Percentiles rank a stretch among this genome's conserved stretches.
Evolutionary conservation across 2,888 invertebrate genomes (phyloP).

Genomic region (Cyaniris semiargus): DNA sequence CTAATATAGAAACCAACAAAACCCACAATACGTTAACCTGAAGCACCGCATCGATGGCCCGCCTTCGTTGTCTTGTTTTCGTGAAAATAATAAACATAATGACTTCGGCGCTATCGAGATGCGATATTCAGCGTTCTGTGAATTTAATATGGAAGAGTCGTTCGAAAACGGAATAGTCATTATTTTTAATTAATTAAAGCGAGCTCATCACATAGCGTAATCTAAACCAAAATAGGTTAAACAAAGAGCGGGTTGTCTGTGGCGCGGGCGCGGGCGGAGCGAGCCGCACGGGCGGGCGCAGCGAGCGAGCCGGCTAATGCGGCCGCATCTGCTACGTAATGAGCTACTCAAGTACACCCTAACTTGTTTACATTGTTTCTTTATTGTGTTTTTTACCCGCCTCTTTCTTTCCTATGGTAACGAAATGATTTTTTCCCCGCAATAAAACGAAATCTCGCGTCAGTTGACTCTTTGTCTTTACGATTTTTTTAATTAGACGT

Average conservation of each 20-base stretch:
- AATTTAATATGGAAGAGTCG: conserved; percentile 35
- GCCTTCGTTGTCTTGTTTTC: conserved; percentile 37
- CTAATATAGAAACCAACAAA: conserved; percentile 48
- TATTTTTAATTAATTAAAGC: conserved; percentile 64
- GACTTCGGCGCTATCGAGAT: background rate
- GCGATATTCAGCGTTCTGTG: conserved; percentile 32
- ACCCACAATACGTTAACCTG: conserved; percentile 43
- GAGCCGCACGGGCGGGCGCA: conserved; percentile 46
- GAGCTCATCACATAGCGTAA: conserved; percentile 66
- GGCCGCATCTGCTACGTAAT: conserved; percentile 73
- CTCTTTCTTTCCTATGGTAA: conserved; percentile 70
- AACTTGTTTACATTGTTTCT: conserved; percentile 81
- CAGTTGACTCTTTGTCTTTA: conserved; percentile 55
- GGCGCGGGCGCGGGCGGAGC: conserved; percentile 45
- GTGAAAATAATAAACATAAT: conserved; percentile 27
- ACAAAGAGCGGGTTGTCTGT: conserved; percentile 58
- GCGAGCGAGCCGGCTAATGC: conserved; percentile 68
- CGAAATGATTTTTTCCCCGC: conserved; percentile 68
- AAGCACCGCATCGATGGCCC: conserved; percentile 40
- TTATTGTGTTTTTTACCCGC: conserved; percentile 79
- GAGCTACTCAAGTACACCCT: conserved; percentile 79
- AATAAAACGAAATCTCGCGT: conserved; percentile 69
- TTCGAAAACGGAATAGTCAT: conserved; percentile 44
- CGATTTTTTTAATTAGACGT: conserved; percentile 64
- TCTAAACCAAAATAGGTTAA: conserved; percentile 78